These are phyloP conservation scores for Carapus acus DNA, from an alignment of 2,797 vertebrate species.

Conservation along the genomic window DNA sequence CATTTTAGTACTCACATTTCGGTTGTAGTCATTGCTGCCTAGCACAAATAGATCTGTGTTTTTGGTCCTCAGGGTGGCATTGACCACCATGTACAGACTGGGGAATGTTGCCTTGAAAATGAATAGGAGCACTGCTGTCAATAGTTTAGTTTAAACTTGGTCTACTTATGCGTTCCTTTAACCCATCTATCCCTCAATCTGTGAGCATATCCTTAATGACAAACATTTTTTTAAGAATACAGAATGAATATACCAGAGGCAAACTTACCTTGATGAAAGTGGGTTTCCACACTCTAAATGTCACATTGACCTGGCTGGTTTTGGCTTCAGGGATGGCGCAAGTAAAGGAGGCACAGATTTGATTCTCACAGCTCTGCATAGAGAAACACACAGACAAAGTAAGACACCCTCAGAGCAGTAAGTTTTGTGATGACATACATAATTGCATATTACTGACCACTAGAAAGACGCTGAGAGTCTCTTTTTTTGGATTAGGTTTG, in stretches of 20 bases:
- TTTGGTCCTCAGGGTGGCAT: slow-evolving; percentile 70
- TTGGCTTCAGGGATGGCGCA: slow-evolving; percentile 74
- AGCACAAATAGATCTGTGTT: slow-evolving; percentile 68
- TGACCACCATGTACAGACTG: slow-evolving; percentile 75
- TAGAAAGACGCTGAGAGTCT: slow-evolving; percentile 70
- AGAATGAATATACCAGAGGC: too few species aligned
- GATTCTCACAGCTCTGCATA: slow-evolving; percentile 77
- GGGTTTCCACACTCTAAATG: slow-evolving; percentile 86
- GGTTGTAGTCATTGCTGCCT: slow-evolving; percentile 64
- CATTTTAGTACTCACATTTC: slow-evolving; percentile 76
- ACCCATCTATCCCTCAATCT: too few species aligned
- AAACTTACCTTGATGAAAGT: slow-evolving; percentile 84
- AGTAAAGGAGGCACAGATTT: slow-evolving; percentile 67
- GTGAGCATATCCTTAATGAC: neutral
- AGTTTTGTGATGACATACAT: neutral
- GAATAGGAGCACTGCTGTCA: too few species aligned
- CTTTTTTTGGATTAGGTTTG: slow-evolving; percentile 62
- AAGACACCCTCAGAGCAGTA: neutral
- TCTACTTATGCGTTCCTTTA: too few species aligned
- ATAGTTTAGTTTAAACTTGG: too few species aligned
- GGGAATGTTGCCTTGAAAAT: slow-evolving; percentile 78
- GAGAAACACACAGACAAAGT: slow-evolving; percentile 4
- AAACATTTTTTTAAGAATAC: too few species aligned
- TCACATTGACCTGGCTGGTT: slow-evolving; percentile 80
- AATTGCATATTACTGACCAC: slow-evolving; percentile 62